These are phyloP conservation scores for Epinotia brunnichana DNA, from an alignment of 2,888 invertebrate species.

Conservation along the genomic window DNA sequence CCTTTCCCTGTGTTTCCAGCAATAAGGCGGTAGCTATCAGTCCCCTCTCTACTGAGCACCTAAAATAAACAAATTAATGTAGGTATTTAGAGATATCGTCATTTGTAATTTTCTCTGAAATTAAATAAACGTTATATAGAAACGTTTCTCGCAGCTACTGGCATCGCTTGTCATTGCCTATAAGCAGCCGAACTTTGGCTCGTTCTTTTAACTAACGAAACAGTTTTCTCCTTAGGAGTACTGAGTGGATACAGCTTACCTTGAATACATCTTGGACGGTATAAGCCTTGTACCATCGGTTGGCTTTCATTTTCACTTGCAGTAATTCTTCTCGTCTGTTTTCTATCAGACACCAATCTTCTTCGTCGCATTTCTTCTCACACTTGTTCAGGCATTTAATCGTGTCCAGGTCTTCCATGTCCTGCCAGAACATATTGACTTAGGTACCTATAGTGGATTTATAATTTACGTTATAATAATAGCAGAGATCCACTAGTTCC, in stretches of 20 bases:
- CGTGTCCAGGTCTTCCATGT: constrained; percentile 73
- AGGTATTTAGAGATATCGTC: too few species aligned
- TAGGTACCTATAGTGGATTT: too few species aligned
- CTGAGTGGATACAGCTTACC: constrained; percentile 53
- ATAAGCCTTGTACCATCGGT: constrained; percentile 84
- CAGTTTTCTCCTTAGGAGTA: too few species aligned
- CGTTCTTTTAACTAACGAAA: too few species aligned
- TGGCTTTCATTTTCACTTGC: constrained; percentile 61
- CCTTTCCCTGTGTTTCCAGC: constrained; percentile 91
- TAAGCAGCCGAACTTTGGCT: too few species aligned
- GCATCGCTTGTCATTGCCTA: too few species aligned
- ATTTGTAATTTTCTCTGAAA: too few species aligned
- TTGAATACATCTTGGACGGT: constrained; percentile 83
- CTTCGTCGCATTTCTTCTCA: constrained; percentile 53
- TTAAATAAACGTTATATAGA: too few species aligned
- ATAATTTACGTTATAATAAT: too few species aligned
- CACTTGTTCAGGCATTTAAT: constrained; percentile 61
- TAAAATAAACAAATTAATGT: constrained; percentile 46
- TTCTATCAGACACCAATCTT: constrained; percentile 70
- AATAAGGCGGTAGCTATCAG: constrained; percentile 83
- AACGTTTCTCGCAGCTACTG: too few species aligned
- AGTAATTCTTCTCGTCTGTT: constrained; percentile 55
- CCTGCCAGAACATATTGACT: constrained; percentile 57
- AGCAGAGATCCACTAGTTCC: too few species aligned
- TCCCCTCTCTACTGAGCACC: constrained; percentile 75